Evolutionary conservation across 37 sponge, comb jelly and placozoan species (phyloP).

Genomic region (Geodia barretti): DNA sequence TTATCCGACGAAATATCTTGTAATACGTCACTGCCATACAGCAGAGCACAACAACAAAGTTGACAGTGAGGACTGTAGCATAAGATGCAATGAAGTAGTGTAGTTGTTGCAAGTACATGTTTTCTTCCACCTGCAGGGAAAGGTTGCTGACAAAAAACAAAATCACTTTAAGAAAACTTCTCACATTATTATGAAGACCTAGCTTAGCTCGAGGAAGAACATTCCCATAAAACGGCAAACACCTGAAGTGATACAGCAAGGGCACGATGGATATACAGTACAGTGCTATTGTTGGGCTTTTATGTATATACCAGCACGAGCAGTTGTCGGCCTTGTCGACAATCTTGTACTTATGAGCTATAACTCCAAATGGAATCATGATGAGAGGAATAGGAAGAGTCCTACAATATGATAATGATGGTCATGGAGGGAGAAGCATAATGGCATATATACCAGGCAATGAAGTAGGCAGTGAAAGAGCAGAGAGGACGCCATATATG

Average conservation of each 20-base stretch:
- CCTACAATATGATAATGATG: not conserved
- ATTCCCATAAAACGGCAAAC: slow-evolving; percentile 42
- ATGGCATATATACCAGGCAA: slow-evolving; percentile 5
- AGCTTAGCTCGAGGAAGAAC: slow-evolving; percentile 24
- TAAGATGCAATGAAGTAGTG: not conserved
- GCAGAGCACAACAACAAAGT: slow-evolving; percentile 24
- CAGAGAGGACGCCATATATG: not conserved
- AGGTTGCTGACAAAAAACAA: too few species aligned
- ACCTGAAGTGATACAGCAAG: slow-evolving; percentile 17
- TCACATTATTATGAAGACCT: slow-evolving; percentile 1
- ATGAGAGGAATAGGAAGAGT: slow-evolving; percentile 20
- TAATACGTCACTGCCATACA: slow-evolving; percentile 16
- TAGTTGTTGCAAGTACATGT: slow-evolving; percentile 7
- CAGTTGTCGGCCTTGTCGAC: not conserved
- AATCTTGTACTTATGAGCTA: not conserved
- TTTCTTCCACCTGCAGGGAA: slow-evolving; percentile 2
- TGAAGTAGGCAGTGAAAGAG: not conserved
- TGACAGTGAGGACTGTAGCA: slow-evolving; percentile 3
- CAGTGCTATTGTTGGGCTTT: not conserved
- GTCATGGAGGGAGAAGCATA: too few species aligned
- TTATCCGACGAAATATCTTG: slow-evolving; percentile 27
- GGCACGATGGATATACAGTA: not conserved
- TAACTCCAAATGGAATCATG: slow-evolving; percentile 11
- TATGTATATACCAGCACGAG: slow-evolving; percentile 28
- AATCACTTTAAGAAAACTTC: too few species aligned